phyloP scores from a whole-genome alignment of 1,140 invertebrate genomes.

The Palaemon carinicauda region DNA sequence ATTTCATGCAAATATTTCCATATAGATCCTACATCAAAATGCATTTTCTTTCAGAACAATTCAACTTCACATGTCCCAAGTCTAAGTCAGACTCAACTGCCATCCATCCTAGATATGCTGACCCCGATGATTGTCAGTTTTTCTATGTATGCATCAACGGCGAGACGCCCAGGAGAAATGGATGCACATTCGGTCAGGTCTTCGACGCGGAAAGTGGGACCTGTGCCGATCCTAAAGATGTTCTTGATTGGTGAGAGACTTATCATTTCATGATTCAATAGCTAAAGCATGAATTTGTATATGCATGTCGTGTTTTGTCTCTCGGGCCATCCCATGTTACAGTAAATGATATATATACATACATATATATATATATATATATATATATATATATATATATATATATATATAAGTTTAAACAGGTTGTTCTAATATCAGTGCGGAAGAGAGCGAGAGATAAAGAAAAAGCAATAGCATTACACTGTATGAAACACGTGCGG shows the following conservation, averaged over 20 bases:
- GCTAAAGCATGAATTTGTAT: too few species aligned
- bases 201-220: slow-evolving; percentile 83
- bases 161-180: slow-evolving; percentile 83
- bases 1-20: not conserved
- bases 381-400: not conserved
- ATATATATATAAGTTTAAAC: too few species aligned
- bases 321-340: too few species aligned
- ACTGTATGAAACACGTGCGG: too few species aligned
- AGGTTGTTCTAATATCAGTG: too few species aligned
- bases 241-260: slow-evolving; percentile 80
- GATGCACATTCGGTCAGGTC: slow-evolving; percentile 84
- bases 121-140: slow-evolving; percentile 88
- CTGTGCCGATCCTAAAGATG: slow-evolving; percentile 87
- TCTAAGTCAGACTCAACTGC: slow-evolving; percentile 70
- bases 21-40: too few species aligned
- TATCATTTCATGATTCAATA: not conserved
- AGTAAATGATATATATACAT: not conserved
- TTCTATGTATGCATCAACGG: slow-evolving; percentile 91
- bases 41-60: slow-evolving; percentile 56
- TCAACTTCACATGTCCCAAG: slow-evolving; percentile 64
- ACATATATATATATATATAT: not conserved
- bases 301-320: too few species aligned
- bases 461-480: too few species aligned
- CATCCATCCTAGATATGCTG: slow-evolving; percentile 85
- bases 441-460: too few species aligned